phyloP scores from a whole-genome alignment of 2,113 vertebrate genomes.

The Pluvianellus socialis region DNA sequence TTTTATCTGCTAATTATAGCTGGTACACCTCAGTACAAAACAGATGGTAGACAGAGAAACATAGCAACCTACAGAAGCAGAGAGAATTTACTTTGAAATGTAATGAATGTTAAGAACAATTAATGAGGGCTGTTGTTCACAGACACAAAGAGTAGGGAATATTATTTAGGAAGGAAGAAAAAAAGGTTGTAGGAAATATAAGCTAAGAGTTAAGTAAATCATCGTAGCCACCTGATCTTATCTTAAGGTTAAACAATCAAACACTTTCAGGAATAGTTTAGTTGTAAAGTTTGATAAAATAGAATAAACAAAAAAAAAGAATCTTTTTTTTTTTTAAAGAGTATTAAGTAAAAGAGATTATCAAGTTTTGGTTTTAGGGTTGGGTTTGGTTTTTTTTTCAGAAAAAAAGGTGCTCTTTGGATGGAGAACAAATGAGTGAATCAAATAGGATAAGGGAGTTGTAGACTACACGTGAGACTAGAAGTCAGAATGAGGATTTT shows the following conservation, averaged over 20 bases:
- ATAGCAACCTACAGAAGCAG: background rate
- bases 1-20: background rate
- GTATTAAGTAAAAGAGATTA: background rate
- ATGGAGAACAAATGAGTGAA: background rate
- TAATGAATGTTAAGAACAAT: background rate
- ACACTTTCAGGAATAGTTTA: background rate
- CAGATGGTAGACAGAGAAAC: background rate
- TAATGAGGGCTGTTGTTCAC: background rate
- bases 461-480: background rate
- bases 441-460: background rate
- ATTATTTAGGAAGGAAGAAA: background rate
- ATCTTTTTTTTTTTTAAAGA: background rate
- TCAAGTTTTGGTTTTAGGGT: background rate
- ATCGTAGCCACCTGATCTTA: background rate
- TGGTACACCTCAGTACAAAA: background rate
- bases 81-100: background rate
- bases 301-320: too few species aligned
- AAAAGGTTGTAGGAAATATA: background rate
- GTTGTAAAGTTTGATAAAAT: background rate
- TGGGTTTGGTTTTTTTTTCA: too few species aligned
- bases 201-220: background rate
- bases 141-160: background rate
- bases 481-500: background rate
- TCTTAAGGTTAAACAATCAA: background rate
- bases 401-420: background rate